Conservation (phyloP, 2,888 invertebrate genomes). For the Tipula vernalis region DNA sequence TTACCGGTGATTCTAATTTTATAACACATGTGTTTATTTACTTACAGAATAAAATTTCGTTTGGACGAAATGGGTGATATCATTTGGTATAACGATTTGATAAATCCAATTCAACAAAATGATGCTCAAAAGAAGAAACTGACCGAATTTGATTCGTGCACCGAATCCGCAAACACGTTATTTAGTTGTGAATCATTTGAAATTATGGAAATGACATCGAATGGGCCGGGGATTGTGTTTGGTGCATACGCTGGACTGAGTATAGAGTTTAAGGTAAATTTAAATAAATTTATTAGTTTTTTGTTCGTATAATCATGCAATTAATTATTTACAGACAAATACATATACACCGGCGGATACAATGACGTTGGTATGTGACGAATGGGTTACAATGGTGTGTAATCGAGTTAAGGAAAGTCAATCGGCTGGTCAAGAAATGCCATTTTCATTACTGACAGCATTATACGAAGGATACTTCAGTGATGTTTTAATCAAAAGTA, state of each 20-base stretch:
- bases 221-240: slow-evolving; percentile 37
- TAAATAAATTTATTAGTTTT: background rate
- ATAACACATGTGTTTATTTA: background rate
- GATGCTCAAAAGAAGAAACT: slow-evolving; percentile 23
- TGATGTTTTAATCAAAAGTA: slow-evolving; percentile 36
- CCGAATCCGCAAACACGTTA: slow-evolving; percentile 39
- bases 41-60: slow-evolving; percentile 32
- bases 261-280: slow-evolving; percentile 44
- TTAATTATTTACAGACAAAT: slow-evolving; percentile 33
- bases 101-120: slow-evolving; percentile 27
- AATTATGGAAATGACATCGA: slow-evolving; percentile 29
- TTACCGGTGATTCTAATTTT: background rate
- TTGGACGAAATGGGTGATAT: slow-evolving; percentile 51
- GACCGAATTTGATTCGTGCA: slow-evolving; percentile 19
- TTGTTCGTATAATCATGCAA: no score
- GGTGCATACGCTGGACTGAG: slow-evolving; percentile 52
- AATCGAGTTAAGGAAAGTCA: slow-evolving; percentile 40
- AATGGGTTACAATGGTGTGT: slow-evolving; percentile 49
- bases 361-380: slow-evolving; percentile 45
- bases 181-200: slow-evolving; percentile 59
- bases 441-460: slow-evolving; percentile 50
- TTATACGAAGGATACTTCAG: slow-evolving; percentile 52
- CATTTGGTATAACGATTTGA: slow-evolving; percentile 43
- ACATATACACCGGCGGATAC: slow-evolving; percentile 39
- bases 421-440: slow-evolving; percentile 38